These are phyloP conservation scores for Halichoeres trimaculatus DNA, from an alignment of 2,113 vertebrate species.

Conservation along the genomic window DNA sequence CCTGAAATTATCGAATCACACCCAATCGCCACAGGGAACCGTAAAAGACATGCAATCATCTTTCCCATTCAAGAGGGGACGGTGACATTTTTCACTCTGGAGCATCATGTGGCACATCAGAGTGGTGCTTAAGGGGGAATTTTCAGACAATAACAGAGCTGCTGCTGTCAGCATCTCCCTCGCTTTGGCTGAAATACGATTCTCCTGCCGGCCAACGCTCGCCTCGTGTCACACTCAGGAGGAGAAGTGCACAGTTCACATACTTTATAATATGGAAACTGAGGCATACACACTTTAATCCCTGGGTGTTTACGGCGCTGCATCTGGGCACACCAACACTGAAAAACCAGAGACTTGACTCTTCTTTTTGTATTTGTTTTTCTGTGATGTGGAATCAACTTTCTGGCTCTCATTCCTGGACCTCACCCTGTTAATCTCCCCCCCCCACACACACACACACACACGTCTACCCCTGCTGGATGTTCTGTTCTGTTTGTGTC, in stretches of 20 bases:
- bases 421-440: conserved; percentile 26
- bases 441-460: background rate
- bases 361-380: background rate
- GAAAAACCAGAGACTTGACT: background rate
- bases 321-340: background rate
- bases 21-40: conserved; percentile 25
- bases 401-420: background rate
- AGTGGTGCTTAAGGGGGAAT: conserved; percentile 60
- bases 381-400: conserved; percentile 1
- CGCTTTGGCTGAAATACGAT: conserved; percentile 57
- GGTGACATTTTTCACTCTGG: conserved; percentile 60
- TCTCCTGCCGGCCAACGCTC: conserved; percentile 27
- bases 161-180: conserved; percentile 62
- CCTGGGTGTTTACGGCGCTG: background rate
- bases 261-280: conserved; percentile 21
- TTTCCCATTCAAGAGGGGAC: conserved; percentile 32
- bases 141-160: conserved; percentile 72
- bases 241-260: conserved; percentile 32
- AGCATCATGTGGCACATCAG: conserved; percentile 57
- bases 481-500: conserved; percentile 65
- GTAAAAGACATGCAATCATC: conserved; percentile 58
- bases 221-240: conserved; percentile 17
- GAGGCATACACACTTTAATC: background rate
- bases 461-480: conserved; percentile 5
- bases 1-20: conserved; percentile 38